These are phyloP conservation scores for Pyrrhura leucotis DNA, from an alignment of 2,797 vertebrate species.

Conservation along the genomic window DNA sequence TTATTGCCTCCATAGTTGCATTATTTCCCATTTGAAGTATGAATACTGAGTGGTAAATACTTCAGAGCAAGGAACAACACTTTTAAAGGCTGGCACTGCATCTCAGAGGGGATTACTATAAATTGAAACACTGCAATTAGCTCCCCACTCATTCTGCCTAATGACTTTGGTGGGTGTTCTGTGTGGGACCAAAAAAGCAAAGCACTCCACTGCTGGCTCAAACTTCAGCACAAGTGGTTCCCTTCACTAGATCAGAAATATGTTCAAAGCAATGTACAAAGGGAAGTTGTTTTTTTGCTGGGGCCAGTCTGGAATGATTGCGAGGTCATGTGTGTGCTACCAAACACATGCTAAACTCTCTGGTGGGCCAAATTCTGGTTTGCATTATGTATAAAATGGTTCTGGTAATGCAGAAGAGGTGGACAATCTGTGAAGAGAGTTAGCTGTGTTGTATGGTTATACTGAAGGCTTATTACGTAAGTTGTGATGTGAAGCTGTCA, in stretches of 20 bases:
- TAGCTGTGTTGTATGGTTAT: not conserved
- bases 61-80: not conserved
- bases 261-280: not conserved
- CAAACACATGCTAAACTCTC: not conserved
- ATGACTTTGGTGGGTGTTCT: conserved; percentile 12
- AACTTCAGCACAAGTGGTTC: not conserved
- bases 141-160: not conserved
- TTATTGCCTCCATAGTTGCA: conserved; percentile 42
- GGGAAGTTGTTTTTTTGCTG: not conserved
- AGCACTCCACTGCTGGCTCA: not conserved
- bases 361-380: not conserved
- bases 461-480: not conserved
- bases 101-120: not conserved
- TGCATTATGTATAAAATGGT: not conserved
- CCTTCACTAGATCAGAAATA: not conserved
- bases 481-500: not conserved
- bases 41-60: not conserved
- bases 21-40: conserved; percentile 37
- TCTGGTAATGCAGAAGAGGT: not conserved
- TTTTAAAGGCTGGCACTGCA: not conserved
- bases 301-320: not conserved
- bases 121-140: conserved; percentile 21
- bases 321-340: rapidly evolving
- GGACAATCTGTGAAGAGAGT: not conserved
- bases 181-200: not conserved